These are phyloP conservation scores for Salpingus planirostris DNA, from an alignment of 2,888 invertebrate species.

Conservation along the genomic window DNA sequence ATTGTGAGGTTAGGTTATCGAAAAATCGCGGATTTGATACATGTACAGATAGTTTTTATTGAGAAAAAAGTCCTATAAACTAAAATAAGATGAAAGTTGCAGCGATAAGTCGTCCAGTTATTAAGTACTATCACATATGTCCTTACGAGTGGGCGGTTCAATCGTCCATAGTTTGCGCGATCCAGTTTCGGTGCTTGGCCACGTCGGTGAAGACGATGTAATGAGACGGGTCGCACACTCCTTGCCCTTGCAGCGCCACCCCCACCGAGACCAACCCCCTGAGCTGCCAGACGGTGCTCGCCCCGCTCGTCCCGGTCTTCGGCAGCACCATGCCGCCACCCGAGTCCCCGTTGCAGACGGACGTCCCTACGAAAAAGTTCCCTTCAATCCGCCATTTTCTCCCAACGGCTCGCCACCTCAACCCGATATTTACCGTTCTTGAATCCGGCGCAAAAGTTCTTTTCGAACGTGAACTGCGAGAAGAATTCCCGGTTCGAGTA, in stretches of 20 bases:
- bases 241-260: constrained; percentile 48
- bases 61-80: too few relatives aligned
- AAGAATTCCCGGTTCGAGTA: constrained; percentile 54
- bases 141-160: too few relatives aligned
- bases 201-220: constrained; percentile 10
- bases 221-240: constrained; percentile 38
- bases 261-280: constrained; percentile 50
- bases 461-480: constrained; percentile 48
- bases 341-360: constrained; percentile 47
- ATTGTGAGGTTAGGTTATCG: too few relatives aligned
- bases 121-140: too few relatives aligned
- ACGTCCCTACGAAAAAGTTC: constrained; percentile 44
- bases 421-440: constrained; percentile 45
- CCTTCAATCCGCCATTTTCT: constrained; percentile 34
- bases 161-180: too few relatives aligned
- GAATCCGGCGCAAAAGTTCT: constrained; percentile 45
- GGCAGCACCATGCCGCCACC: constrained; percentile 40
- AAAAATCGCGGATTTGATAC: too few relatives aligned
- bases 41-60: too few relatives aligned
- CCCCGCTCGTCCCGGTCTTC: constrained; percentile 20
- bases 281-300: constrained; percentile 29
- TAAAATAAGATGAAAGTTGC: too few relatives aligned
- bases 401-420: too few relatives aligned
- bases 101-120: too few relatives aligned
- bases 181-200: constrained; percentile 10